Evolutionary conservation across 2,113 vertebrate species (phyloP).

Genomic region (Microtus oregoni): DNA sequence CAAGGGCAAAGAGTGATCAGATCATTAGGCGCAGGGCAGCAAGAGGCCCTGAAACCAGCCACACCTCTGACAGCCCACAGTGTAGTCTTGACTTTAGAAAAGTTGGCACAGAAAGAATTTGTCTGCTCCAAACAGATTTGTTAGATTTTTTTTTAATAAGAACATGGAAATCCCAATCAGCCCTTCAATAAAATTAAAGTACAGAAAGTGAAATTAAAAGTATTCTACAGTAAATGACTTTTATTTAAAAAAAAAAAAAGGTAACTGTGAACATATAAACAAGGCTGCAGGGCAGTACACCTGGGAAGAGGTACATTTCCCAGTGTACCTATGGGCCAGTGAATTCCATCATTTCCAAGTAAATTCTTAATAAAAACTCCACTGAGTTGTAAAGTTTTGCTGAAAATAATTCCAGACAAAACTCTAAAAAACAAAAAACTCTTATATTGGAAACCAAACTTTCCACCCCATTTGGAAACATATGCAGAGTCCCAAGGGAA

Average conservation of each 20-base stretch:
- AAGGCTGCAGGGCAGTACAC: constrained; percentile 91
- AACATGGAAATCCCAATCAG: constrained; percentile 87
- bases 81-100: constrained; percentile 13
- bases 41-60: background rate
- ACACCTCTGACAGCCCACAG: background rate
- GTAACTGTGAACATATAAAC: constrained; percentile 92
- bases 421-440: constrained; percentile 69
- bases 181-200: constrained; percentile 87
- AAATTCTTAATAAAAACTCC: constrained; percentile 87
- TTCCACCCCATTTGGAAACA: constrained; percentile 84
- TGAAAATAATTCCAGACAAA: constrained; percentile 89
- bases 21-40: background rate
- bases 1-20: constrained; percentile 12
- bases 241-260: constrained; percentile 86
- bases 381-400: constrained; percentile 87
- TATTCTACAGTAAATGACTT: constrained; percentile 92
- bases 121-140: constrained; percentile 81
- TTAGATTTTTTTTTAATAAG: constrained; percentile 86
- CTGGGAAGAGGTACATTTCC: constrained; percentile 88
- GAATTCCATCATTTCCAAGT: constrained; percentile 87
- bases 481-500: constrained; percentile 82
- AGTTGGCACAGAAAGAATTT: constrained; percentile 70
- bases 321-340: constrained; percentile 85
- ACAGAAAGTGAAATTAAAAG: constrained; percentile 86
- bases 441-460: constrained; percentile 85